phyloP scores from a whole-genome alignment of 2,888 invertebrate genomes.

The Sphaerophoria rueppellii region DNA sequence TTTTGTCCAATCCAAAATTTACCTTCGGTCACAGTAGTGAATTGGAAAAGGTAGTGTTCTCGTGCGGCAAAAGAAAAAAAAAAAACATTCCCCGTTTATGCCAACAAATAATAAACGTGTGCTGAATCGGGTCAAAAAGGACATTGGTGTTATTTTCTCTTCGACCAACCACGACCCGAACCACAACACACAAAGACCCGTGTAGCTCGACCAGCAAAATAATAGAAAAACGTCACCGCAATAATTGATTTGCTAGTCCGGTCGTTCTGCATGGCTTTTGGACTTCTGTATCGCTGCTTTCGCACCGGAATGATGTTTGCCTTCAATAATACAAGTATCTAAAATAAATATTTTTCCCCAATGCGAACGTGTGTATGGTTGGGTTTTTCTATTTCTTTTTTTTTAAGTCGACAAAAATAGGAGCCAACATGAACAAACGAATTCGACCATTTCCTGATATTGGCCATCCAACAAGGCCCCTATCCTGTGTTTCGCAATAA shows the following conservation, averaged over 20 bases:
- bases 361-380: constrained; percentile 30
- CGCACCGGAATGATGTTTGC: constrained; percentile 19
- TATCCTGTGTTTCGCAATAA: constrained; percentile 44
- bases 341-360: constrained; percentile 60
- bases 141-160: constrained; percentile 16
- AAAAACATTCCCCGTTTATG: constrained; percentile 17
- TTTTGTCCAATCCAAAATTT: constrained; percentile 10
- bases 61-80: background rate
- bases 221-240: constrained; percentile 63
- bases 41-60: background rate
- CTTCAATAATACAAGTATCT: constrained; percentile 41
- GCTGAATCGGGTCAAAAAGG: constrained; percentile 63
- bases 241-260: constrained; percentile 67
- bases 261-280: background rate
- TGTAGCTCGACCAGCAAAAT: constrained; percentile 47
- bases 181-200: background rate
- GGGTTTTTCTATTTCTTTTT: background rate
- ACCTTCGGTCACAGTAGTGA: constrained; percentile 38
- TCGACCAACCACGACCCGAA: background rate
- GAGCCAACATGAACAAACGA: constrained; percentile 20
- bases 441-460: constrained; percentile 48
- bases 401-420: background rate
- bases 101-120: constrained; percentile 16
- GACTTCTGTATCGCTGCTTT: constrained; percentile 3
- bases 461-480: constrained; percentile 10